Conservation (phyloP, 2,888 invertebrate genomes). For the Caenorhabditis parvicauda region DNA sequence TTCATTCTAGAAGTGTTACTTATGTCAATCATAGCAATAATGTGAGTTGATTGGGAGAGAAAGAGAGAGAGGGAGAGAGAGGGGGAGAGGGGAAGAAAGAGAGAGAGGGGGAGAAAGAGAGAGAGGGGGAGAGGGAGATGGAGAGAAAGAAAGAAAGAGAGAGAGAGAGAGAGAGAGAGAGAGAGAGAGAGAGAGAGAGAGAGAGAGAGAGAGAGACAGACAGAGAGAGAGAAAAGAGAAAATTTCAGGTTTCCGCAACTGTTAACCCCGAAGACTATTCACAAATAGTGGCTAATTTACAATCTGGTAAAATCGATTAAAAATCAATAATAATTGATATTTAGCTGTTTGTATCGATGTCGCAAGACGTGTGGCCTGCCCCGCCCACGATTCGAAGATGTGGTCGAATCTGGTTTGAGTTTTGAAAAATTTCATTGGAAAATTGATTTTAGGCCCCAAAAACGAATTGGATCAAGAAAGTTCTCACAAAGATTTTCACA, state of each 20-base stretch:
- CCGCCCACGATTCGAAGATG: slow-evolving; percentile 28
- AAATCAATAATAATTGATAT: not conserved
- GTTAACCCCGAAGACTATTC: slow-evolving; percentile 27
- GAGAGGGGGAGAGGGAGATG: not conserved
- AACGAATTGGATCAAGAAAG: not conserved
- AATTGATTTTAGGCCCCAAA: not conserved
- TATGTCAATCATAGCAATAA: not conserved
- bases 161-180: no score
- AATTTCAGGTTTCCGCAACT: slow-evolving; percentile 23
- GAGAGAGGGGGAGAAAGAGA: not conserved
- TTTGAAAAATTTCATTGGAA: not conserved
- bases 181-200: not conserved
- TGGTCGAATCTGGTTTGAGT: slow-evolving; percentile 24
- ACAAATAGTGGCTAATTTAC: slow-evolving; percentile 18
- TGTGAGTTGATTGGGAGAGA: not conserved
- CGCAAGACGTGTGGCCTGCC: slow-evolving; percentile 25
- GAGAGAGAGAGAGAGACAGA: not conserved
- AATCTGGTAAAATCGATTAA: slow-evolving; percentile 9
- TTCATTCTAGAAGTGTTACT: not conserved
- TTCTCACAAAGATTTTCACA: slow-evolving; percentile 10
- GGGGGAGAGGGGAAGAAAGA: not conserved
- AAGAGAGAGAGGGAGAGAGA: not conserved
- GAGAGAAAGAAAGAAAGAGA: not conserved
- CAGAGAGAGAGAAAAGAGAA: not conserved
- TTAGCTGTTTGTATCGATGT: slow-evolving; percentile 21